Evolutionary conservation across 2,888 invertebrate genomes (phyloP).

Genomic region (Leucania comma): DNA sequence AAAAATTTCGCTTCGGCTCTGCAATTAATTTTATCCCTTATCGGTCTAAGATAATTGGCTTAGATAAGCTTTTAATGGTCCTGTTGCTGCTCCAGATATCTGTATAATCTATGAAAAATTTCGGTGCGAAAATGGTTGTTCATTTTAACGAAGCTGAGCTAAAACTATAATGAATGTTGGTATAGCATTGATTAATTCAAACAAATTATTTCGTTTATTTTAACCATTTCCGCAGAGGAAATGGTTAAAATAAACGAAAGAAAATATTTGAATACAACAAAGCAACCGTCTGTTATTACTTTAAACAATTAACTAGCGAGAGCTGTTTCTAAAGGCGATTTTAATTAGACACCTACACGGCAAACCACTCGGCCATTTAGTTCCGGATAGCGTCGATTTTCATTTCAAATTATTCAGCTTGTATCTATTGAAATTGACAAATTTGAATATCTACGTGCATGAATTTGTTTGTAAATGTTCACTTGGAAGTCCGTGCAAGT

Average conservation of each 20-base stretch:
- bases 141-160: slow-evolving; percentile 9
- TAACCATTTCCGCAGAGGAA: not conserved
- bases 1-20: slow-evolving; percentile 56
- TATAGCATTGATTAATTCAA: slow-evolving; percentile 16
- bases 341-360: slow-evolving; percentile 27
- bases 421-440: slow-evolving; percentile 56
- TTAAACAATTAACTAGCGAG: not conserved
- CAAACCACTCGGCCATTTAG: slow-evolving; percentile 37
- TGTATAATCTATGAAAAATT: slow-evolving; percentile 51
- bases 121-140: slow-evolving; percentile 24
- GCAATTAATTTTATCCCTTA: slow-evolving; percentile 65
- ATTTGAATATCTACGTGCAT: slow-evolving; percentile 46
- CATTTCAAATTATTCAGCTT: slow-evolving; percentile 57
- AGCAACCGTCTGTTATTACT: not conserved
- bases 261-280: slow-evolving; percentile 1
- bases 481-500: slow-evolving; percentile 30
- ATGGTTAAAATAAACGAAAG: not conserved
- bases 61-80: slow-evolving; percentile 60
- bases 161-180: slow-evolving; percentile 14
- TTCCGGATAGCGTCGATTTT: slow-evolving; percentile 46
- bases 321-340: slow-evolving; percentile 24
- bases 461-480: slow-evolving; percentile 44
- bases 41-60: slow-evolving; percentile 65
- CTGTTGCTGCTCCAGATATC: slow-evolving; percentile 53
- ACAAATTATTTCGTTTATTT: slow-evolving; percentile 1